Evolutionary conservation across 2,113 vertebrate genomes (phyloP).

Genomic region (Cercopithecus mona): DNA sequence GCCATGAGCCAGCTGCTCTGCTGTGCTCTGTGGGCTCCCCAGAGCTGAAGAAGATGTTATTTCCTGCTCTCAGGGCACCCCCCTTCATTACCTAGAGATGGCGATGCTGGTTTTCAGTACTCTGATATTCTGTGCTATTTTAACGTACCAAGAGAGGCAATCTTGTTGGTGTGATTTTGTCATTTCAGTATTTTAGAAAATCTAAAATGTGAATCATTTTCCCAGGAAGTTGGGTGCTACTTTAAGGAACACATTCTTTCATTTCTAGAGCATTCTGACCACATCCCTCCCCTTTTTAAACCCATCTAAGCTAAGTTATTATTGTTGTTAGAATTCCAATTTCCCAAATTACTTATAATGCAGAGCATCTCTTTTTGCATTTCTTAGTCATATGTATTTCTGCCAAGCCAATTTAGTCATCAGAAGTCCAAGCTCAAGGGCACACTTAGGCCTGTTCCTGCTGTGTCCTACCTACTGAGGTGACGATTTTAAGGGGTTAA

Average conservation of each 20-base stretch:
- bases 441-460: not conserved
- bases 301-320: not conserved
- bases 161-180: slow-evolving; percentile 24
- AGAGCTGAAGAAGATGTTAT: not conserved
- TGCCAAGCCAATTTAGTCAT: not conserved
- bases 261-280: slow-evolving; percentile 13
- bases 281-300: not conserved
- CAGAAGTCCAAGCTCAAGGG: not conserved
- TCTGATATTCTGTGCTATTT: not conserved
- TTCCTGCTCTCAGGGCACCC: not conserved
- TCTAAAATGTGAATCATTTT: slow-evolving; percentile 6
- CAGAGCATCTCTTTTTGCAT: not conserved
- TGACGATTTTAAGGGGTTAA: not conserved
- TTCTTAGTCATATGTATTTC: not conserved
- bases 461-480: too few species aligned
- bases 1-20: not conserved
- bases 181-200: slow-evolving; percentile 5
- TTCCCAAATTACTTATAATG: not conserved
- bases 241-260: not conserved
- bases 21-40: not conserved
- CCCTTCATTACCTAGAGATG: not conserved
- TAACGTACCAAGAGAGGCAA: not conserved
- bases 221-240: not conserved
- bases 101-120: not conserved
- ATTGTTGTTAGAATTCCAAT: not conserved